These are phyloP conservation scores for Dasypolia templi DNA, from an alignment of 2,888 invertebrate species.

Conservation along the genomic window DNA sequence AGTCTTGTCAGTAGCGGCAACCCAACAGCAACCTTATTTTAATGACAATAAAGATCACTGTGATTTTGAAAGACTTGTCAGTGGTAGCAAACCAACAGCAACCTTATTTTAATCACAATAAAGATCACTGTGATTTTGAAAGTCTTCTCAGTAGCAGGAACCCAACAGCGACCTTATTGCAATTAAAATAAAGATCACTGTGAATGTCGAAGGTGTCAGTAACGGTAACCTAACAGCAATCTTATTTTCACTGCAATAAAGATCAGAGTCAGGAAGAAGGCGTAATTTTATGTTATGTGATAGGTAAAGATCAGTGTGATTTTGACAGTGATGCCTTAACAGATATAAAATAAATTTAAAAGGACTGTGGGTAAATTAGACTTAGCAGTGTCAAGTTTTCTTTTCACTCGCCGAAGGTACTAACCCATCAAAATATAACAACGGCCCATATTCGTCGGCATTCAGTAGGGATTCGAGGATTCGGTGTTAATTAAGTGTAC, in stretches of 20 bases:
- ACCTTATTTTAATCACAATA: too few relatives aligned
- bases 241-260: not conserved
- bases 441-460: not conserved
- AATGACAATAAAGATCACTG: too few relatives aligned
- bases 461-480: constrained; percentile 18
- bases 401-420: not conserved
- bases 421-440: not conserved
- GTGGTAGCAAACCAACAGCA: too few relatives aligned
- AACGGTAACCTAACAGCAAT: not conserved
- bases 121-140: too few relatives aligned
- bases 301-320: not conserved
- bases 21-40: too few relatives aligned
- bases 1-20: too few relatives aligned
- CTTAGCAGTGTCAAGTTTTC: not conserved
- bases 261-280: too few relatives aligned
- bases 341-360: not conserved
- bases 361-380: not conserved
- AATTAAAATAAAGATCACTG: not conserved
- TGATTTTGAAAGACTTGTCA: too few relatives aligned
- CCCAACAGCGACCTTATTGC: not conserved
- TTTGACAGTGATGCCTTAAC: not conserved
- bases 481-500: constrained; percentile 19
- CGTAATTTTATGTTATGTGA: too few relatives aligned
- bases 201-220: not conserved
- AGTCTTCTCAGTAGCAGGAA: too few relatives aligned